Percentiles rank a stretch among this genome's conserved stretches.
phyloP scores from a whole-genome alignment of 2,797 vertebrate genomes.

The Sebastolobus altivelis region DNA sequence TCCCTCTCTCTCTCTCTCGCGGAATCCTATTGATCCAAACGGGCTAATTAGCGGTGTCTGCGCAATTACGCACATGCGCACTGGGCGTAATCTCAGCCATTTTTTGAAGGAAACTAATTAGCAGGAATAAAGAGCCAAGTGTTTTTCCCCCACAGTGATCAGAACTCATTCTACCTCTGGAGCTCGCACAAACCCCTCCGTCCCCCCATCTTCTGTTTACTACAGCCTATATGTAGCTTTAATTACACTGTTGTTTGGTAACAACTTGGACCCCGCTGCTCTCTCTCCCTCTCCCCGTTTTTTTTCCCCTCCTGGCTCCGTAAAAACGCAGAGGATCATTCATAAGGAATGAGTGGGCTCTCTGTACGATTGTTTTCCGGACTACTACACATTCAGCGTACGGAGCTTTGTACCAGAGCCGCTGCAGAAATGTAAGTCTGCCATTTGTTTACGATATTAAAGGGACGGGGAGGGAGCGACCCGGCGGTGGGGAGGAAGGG shows the following conservation, averaged over 20 bases:
- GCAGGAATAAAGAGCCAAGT: slow-evolving; percentile 87
- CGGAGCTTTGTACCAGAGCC: slow-evolving; percentile 80
- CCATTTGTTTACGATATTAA: slow-evolving; percentile 74
- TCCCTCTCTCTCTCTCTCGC: slow-evolving; percentile 71
- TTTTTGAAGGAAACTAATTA: slow-evolving; percentile 88
- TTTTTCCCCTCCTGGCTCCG: slow-evolving; percentile 69
- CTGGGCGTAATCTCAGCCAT: slow-evolving; percentile 84
- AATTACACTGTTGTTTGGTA: slow-evolving; percentile 82
- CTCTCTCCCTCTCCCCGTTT: slow-evolving; percentile 67
- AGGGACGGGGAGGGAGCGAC: slow-evolving; percentile 50
- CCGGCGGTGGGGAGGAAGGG: slow-evolving; percentile 36
- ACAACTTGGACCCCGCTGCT: slow-evolving; percentile 83
- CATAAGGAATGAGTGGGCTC: slow-evolving; percentile 82
- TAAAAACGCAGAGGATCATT: slow-evolving; percentile 76
- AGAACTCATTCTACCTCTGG: slow-evolving; percentile 87
- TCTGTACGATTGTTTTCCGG: slow-evolving; percentile 78
- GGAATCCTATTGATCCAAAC: slow-evolving; percentile 87
- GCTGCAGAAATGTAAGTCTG: slow-evolving; percentile 84
- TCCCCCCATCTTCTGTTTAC: slow-evolving; percentile 81
- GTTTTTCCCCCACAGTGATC: slow-evolving; percentile 84
- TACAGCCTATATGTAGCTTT: slow-evolving; percentile 84
- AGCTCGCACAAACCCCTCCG: slow-evolving; percentile 84
- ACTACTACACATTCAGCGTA: slow-evolving; percentile 77
- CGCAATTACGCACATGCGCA: slow-evolving; percentile 87
- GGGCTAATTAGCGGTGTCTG: slow-evolving; percentile 86